Conservation (phyloP, 2,797 vertebrate species). For the Telmatherina bonti region DNA sequence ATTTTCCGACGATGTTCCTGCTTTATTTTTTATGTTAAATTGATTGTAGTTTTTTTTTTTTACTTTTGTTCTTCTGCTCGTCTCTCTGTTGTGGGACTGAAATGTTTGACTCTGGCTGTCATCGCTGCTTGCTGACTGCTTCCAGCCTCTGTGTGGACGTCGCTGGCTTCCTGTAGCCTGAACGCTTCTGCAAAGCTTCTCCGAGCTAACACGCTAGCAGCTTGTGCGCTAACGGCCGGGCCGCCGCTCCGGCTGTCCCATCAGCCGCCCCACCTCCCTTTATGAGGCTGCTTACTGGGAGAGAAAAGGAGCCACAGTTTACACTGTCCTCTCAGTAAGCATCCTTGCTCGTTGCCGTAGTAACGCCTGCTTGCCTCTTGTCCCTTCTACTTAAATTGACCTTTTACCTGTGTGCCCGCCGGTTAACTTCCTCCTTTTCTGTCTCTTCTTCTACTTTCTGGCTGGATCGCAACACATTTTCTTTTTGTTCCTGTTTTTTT, state of each 20-base stretch:
- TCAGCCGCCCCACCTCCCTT: constrained; percentile 35
- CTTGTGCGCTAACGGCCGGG: constrained; percentile 26
- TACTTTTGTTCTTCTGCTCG: not conserved
- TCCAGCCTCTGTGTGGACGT: constrained; percentile 35
- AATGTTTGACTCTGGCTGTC: constrained; percentile 42
- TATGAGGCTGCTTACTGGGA: constrained; percentile 50
- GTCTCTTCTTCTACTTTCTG: constrained; percentile 86
- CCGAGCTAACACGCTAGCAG: constrained; percentile 24
- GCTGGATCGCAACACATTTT: constrained; percentile 52
- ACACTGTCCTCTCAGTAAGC: constrained; percentile 64
- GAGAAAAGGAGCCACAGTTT: not conserved
- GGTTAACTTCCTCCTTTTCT: constrained; percentile 90
- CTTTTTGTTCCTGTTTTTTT: not conserved
- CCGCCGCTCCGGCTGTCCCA: constrained; percentile 42
- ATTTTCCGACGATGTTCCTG: not conserved
- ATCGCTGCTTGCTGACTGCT: constrained; percentile 55
- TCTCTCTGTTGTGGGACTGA: not conserved
- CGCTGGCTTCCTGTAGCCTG: constrained; percentile 24
- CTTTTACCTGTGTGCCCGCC: constrained; percentile 76
- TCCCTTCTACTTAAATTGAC: constrained; percentile 50
- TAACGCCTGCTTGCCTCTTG: constrained; percentile 37
- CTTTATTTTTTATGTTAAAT: not conserved
- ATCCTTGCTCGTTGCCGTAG: constrained; percentile 42
- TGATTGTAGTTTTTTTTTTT: not conserved
- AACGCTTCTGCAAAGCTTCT: constrained; percentile 27